Conservation (phyloP, 2,888 invertebrate species). For the Drosophila monieri region DNA sequence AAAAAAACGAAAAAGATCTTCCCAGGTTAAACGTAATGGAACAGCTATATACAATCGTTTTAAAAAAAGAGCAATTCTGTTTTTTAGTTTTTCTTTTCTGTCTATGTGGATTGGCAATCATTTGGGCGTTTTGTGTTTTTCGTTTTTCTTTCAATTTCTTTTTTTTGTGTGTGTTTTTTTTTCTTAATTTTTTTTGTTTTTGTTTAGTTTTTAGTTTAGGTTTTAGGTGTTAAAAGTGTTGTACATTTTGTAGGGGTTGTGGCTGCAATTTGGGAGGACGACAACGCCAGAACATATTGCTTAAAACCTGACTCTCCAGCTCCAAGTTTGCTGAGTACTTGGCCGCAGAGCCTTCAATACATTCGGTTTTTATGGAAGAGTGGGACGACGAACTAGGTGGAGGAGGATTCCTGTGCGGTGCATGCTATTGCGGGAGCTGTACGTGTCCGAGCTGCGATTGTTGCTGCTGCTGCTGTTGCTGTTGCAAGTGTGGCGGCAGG, state of each 20-base stretch:
- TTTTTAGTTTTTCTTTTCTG: neutral
- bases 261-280: conserved; percentile 64
- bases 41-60: conserved; percentile 43
- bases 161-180: neutral
- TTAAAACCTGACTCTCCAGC: conserved; percentile 77
- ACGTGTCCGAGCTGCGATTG: conserved; percentile 66
- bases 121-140: conserved; percentile 32
- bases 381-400: conserved; percentile 46
- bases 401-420: conserved; percentile 48
- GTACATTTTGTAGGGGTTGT: conserved; percentile 55
- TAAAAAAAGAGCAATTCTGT: conserved; percentile 30
- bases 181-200: conserved; percentile 11
- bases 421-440: conserved; percentile 82
- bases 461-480: conserved; percentile 71
- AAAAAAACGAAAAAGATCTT: conserved; percentile 41
- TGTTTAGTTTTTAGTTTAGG: conserved; percentile 12
- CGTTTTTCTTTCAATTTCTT: neutral
- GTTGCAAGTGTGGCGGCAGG: conserved; percentile 81
- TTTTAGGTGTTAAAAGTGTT: conserved; percentile 36
- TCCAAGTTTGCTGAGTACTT: conserved; percentile 66
- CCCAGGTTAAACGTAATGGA: conserved; percentile 34
- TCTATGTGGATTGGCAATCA: conserved; percentile 28
- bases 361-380: conserved; percentile 66
- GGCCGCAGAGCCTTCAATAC: conserved; percentile 53
- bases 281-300: conserved; percentile 74